A percentile compares a stretch with the other conserved stretches of the same genome.
phyloP scores from a whole-genome alignment of 2,797 vertebrate species.

The Epinephelus malabaricus region DNA sequence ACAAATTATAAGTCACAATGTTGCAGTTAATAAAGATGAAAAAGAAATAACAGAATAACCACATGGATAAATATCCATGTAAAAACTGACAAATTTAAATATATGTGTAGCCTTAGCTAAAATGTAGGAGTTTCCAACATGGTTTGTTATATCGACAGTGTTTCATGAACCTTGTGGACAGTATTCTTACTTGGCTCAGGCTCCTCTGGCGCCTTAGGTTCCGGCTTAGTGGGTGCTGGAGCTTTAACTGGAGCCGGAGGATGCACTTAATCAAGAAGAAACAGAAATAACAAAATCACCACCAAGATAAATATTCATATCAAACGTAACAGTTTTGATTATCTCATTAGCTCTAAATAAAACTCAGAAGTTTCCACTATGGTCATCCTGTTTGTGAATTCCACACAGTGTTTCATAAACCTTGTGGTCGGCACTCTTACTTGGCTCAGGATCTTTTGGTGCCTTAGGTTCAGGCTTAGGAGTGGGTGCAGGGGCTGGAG shows the following conservation, averaged over 20 bases:
- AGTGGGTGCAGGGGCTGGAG: conserved; percentile 24
- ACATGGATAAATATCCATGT: neutral
- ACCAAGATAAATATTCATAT: neutral
- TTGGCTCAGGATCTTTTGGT: conserved; percentile 24
- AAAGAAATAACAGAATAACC: neutral
- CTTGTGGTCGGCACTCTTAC: conserved; percentile 39
- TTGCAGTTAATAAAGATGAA: neutral
- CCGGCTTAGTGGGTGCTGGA: too few relatives aligned
- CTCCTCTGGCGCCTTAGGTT: too few relatives aligned
- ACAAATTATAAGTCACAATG: neutral
- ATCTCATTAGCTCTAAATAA: neutral
- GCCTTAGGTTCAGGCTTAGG: conserved; percentile 1
- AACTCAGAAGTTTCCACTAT: neutral
- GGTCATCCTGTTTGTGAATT: neutral
- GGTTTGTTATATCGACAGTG: too few relatives aligned
- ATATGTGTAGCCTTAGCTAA: neutral
- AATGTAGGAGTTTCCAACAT: too few relatives aligned
- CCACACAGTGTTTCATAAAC: neutral
- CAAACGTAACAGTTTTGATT: neutral
- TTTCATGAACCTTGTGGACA: too few relatives aligned
- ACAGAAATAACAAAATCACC: too few relatives aligned
- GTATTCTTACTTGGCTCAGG: too few relatives aligned
- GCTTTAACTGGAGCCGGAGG: too few relatives aligned
- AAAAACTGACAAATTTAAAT: neutral
- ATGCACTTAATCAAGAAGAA: too few relatives aligned